Base-by-base conservation (phyloP, 2,888 invertebrate species). In the Acronicta leporina region DNA sequence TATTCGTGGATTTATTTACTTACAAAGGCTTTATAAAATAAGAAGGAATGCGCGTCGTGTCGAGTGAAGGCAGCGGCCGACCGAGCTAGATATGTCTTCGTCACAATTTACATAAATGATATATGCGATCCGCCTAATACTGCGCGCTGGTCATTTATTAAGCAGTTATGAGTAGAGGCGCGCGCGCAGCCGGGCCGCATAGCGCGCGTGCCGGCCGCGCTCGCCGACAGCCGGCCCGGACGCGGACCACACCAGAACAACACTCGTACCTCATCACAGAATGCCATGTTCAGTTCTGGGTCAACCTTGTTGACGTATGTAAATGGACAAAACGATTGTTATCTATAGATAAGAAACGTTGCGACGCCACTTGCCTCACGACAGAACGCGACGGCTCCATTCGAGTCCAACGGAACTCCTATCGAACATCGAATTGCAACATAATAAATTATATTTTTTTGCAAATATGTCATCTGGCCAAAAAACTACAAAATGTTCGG, bases 31-130 rank as follows among this genome's bases (percentile, higher is more conserved):
- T 83, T 81, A 82, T 83, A 84, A 80, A 81, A 79, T 78, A 81
- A 84, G 85, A 83, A 80, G 92, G 93, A 92, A 94, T 93, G 92
- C 85, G 80, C 83, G 88, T 90, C 91, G 89, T 91, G 92, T 89
- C 87, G 88, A 89, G 90, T 87, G 88, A 86, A 90, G 89, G 89
- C 90, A 87, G 84, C 85, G 83, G 73, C 73, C 80, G 81, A 82
- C 85, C 86, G 87, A 85, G 88, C 88, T 89, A 92, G 91, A 94
- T 94, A 94, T 93, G 92, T 94, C 94, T 94, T 94, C 94, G 94
- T 94, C 94, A 94, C 83, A 92, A 94, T 94, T 94, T 94, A 94
- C 94, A 94, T 94, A 94, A 94, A 94, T 94, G 94, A 94, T 94
- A 84, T 92, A 94, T 94, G 90, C 80, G 92, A 89, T 89, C 89